Percentiles rank a stretch among this genome's conserved stretches.
Evolutionary conservation across 2,888 invertebrate species (phyloP).

Genomic region (Rhagium mordax): DNA sequence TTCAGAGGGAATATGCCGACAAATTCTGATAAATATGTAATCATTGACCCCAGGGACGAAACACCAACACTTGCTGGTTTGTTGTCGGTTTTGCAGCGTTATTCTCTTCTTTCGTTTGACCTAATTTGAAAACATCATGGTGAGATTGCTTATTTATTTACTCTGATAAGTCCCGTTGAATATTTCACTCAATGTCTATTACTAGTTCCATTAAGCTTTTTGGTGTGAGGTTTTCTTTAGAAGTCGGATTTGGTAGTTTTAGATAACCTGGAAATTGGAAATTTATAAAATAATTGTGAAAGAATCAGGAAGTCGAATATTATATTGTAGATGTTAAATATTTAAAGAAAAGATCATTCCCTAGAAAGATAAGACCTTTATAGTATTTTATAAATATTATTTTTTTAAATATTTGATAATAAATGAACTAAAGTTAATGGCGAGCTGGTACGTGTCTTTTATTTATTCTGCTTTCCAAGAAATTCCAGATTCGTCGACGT

Average conservation of each 20-base stretch:
- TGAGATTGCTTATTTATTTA: neutral
- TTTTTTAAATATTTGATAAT: too few relatives aligned
- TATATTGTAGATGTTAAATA: too few relatives aligned
- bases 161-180: neutral
- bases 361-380: too few relatives aligned
- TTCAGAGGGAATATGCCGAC: slow-evolving; percentile 41
- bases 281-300: too few relatives aligned
- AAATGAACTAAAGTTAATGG: too few relatives aligned
- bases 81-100: slow-evolving; percentile 6
- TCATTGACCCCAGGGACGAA: slow-evolving; percentile 40
- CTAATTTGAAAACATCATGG: slow-evolving; percentile 8
- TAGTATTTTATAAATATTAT: too few relatives aligned
- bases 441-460: too few relatives aligned
- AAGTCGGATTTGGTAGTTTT: neutral
- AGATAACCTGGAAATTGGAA: too few relatives aligned
- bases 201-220: neutral
- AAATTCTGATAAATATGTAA: slow-evolving; percentile 48
- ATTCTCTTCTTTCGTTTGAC: slow-evolving; percentile 8
- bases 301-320: too few relatives aligned
- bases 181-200: neutral
- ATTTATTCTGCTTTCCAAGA: too few relatives aligned
- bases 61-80: slow-evolving; percentile 4
- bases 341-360: too few relatives aligned
- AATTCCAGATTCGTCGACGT: too few relatives aligned
- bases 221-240: neutral